Base-by-base conservation (phyloP, 2,888 invertebrate species). In the Syrista parreyssii region DNA sequence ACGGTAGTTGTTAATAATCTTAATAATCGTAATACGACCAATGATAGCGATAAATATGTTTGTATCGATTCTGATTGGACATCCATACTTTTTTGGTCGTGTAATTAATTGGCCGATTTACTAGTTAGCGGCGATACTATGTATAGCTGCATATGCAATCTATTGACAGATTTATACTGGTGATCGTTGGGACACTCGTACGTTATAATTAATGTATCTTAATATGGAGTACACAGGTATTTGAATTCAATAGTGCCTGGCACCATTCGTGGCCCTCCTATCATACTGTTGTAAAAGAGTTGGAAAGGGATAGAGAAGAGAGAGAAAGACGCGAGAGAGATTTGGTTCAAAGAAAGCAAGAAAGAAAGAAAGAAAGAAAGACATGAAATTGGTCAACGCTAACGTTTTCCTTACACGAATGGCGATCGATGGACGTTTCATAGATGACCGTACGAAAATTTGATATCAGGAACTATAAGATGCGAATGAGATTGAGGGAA, bases 251-350 rank as follows among this genome's bases (percentile, higher is more conserved):
- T 91, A 91, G 91, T 91, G 91, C 91, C 91, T 91, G 91, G 90
- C 90, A 91, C 91, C 90, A 86, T 89, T 91, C 88, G 91, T 91
- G 90, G 91, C 91, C 91, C 91, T 90, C 88, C 87, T 89, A 86
- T 89, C 86, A 83, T 84, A 84, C 82, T 84, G 85, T 84, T 82
- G 82, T 83, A 80, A 82, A 80, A 79, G 82, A 83, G 73, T 40
- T 15, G 15, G 30, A 76, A 40, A 35, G 69, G 68, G 68, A n/a
- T 9, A 31, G 9, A 23, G 9, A 15, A 76, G 23, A 36, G 30
- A 74, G 73, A 76, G 73, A 68, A 75, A 73, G 76, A 77, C 31
- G 75, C n/a, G 35, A 68, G 75, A 76, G 81, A 82, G 79, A n/a
- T n/a, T n/a, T n/a, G n/a, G n/a, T n/a, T n/a, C n/a, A n/a, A n/a